Percentiles rank a stretch among this genome's conserved stretches.
Conservation (phyloP, 2,797 vertebrate species). For the Artibeus jamaicensis region DNA sequence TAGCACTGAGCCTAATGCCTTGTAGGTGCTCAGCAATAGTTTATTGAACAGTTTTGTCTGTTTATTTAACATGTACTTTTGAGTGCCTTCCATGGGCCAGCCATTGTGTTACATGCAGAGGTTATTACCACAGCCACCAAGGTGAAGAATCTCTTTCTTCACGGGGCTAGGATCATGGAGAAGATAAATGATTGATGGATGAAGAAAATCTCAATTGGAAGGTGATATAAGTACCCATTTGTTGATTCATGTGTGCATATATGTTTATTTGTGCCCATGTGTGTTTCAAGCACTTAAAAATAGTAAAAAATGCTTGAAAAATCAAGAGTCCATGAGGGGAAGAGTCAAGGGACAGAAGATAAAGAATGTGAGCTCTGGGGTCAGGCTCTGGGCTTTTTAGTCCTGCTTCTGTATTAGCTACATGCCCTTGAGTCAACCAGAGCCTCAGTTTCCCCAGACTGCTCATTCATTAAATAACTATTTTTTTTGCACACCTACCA, state of each 20-base stretch:
- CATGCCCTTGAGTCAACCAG: background rate
- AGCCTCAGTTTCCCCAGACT: background rate
- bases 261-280: fast-evolving
- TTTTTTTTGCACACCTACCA: background rate
- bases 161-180: background rate
- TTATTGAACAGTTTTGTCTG: background rate
- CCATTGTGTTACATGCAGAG: background rate
- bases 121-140: background rate
- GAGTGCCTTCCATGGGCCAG: background rate
- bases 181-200: background rate
- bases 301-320: background rate
- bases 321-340: background rate
- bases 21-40: background rate
- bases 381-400: background rate
- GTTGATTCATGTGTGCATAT: background rate
- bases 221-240: background rate
- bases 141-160: background rate
- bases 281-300: background rate
- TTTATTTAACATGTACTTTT: background rate
- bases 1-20: background rate
- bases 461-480: too few species aligned
- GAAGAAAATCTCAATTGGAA: background rate
- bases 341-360: background rate
- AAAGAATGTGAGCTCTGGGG: background rate
- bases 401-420: fast-evolving